Evolutionary conservation across 1,140 invertebrate species (phyloP).

Genomic region (Aphis craccivora): DNA sequence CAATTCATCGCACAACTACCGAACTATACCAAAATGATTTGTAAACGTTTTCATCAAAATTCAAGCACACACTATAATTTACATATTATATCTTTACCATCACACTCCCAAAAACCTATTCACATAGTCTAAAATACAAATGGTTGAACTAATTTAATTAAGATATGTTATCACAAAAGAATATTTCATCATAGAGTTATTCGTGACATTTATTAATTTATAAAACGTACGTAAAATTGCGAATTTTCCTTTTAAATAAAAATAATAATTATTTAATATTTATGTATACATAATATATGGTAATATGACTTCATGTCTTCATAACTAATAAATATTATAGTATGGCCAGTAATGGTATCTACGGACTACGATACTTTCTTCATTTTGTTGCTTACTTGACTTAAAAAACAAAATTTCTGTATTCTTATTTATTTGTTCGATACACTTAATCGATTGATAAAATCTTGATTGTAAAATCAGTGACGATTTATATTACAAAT

Average conservation of each 20-base stretch:
- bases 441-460: no score
- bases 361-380: not conserved
- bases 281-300: not conserved
- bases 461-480: no score
- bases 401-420: not conserved
- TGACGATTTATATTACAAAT: no score
- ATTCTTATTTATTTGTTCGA: not conserved
- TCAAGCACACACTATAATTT: not conserved
- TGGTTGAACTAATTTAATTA: not conserved
- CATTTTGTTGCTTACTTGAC: not conserved
- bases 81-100: no score
- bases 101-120: no score
- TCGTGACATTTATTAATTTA: not conserved
- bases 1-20: not conserved
- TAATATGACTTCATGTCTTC: no score
- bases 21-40: not conserved
- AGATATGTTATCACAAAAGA: not conserved
- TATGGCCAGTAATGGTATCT: not conserved
- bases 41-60: not conserved
- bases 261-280: no score
- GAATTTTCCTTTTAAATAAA: not conserved
- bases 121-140: not conserved
- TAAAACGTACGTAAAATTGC: not conserved
- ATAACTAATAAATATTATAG: not conserved
- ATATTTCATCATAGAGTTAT: not conserved